These are phyloP conservation scores for Campopleginae sp. DNA, from an alignment of 2,888 invertebrate species.

Conservation along the genomic window DNA sequence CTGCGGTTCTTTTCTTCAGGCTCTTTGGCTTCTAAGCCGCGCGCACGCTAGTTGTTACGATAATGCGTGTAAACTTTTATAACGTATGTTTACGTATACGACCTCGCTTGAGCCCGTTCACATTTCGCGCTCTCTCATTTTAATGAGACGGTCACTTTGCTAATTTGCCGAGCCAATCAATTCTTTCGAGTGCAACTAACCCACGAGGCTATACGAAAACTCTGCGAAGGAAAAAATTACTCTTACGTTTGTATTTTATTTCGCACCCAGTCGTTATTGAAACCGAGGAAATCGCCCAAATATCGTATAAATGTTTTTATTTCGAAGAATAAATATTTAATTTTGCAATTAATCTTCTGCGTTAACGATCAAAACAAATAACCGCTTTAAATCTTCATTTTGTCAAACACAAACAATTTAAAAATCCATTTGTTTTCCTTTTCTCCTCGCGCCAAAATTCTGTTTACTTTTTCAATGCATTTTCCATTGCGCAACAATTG, in stretches of 20 bases:
- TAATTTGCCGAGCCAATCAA: slow-evolving; percentile 74
- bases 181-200: slow-evolving; percentile 74
- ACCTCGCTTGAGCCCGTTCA: slow-evolving; percentile 56
- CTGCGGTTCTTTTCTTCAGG: slow-evolving; percentile 31
- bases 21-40: slow-evolving; percentile 45
- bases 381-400: not conserved
- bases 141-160: slow-evolving; percentile 68
- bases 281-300: not conserved
- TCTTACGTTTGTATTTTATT: slow-evolving; percentile 9
- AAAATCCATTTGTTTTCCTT: not conserved
- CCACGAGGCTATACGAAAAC: slow-evolving; percentile 40
- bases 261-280: not conserved
- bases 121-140: slow-evolving; percentile 51
- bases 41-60: slow-evolving; percentile 43
- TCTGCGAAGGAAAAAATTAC: slow-evolving; percentile 21
- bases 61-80: slow-evolving; percentile 31
- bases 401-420: not conserved
- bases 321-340: not conserved
- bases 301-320: not conserved
- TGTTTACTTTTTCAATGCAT: not conserved
- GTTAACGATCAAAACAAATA: not conserved
- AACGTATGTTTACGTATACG: slow-evolving; percentile 61
- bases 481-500: not conserved
- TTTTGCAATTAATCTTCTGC: not conserved
- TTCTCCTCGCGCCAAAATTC: not conserved